A percentile compares a stretch with the other conserved stretches of the same genome.
phyloP scores from a whole-genome alignment of 2,113 vertebrate species.

The Menidia beryllina region DNA sequence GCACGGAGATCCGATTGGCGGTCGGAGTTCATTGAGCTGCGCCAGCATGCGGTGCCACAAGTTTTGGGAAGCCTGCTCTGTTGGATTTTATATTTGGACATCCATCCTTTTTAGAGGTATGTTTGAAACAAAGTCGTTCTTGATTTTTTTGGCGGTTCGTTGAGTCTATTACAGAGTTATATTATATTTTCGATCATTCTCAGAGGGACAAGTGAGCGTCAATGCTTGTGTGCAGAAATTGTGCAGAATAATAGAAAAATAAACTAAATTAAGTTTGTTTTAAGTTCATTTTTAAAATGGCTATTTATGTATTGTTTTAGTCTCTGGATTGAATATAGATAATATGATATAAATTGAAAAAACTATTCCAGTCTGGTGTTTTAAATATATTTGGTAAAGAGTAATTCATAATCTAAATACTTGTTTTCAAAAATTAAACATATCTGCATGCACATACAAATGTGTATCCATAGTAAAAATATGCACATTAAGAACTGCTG shows the following conservation, averaged over 20 bases:
- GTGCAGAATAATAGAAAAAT: not conserved
- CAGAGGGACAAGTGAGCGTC: not conserved
- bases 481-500: constrained; percentile 21
- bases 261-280: not conserved
- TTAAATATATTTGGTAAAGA: not conserved
- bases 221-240: not conserved
- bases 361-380: not conserved
- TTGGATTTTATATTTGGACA: constrained; percentile 76
- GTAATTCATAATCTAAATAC: not conserved
- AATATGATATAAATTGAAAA: not conserved
- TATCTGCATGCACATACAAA: constrained; percentile 11
- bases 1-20: constrained; percentile 29
- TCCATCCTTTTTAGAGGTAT: constrained; percentile 77
- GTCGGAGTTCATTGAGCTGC: constrained; percentile 42
- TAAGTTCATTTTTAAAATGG: not conserved
- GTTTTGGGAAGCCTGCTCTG: constrained; percentile 68
- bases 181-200: not conserved
- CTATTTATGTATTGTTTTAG: no score
- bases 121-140: not conserved
- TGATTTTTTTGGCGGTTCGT: not conserved
- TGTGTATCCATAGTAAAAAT: not conserved
- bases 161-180: not conserved
- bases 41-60: constrained; percentile 75
- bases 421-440: constrained; percentile 28
- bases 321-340: no score